Conservation (phyloP, 1,140 invertebrate genomes). For the Drosophila chauvacae region DNA sequence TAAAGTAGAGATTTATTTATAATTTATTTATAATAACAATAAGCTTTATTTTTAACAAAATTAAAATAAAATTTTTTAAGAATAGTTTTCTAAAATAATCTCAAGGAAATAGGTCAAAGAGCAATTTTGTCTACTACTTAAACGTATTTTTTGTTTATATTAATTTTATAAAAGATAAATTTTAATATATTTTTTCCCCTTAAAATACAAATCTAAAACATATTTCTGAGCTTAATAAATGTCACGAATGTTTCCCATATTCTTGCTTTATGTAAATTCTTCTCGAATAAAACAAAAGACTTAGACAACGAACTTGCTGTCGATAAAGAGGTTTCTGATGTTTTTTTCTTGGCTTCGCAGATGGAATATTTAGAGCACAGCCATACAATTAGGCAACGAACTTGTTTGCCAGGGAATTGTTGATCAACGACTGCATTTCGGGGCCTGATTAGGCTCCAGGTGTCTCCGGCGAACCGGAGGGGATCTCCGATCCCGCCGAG, state of each 20-base stretch:
- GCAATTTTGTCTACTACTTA: too few relatives aligned
- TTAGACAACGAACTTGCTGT: constrained; percentile 62
- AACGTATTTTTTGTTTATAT: too few relatives aligned
- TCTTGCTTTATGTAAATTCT: not conserved
- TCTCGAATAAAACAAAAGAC: constrained; percentile 37
- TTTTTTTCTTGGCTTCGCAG: not conserved
- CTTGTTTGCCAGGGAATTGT: constrained; percentile 57
- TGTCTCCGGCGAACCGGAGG: constrained; percentile 16
- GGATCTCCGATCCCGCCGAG: constrained; percentile 71
- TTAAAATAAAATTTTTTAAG: too few relatives aligned
- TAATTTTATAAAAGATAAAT: not conserved
- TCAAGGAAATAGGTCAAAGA: too few relatives aligned
- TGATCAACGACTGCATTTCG: constrained; percentile 36
- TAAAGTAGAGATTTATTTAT: too few relatives aligned
- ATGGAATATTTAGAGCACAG: constrained; percentile 54
- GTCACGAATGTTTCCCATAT: not conserved
- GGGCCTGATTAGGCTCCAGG: constrained; percentile 40
- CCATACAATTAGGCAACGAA: constrained; percentile 65
- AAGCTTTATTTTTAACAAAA: too few relatives aligned
- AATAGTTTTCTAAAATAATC: too few relatives aligned
- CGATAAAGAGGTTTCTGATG: constrained; percentile 31
- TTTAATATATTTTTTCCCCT: not conserved
- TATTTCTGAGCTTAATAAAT: not conserved
- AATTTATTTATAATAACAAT: too few relatives aligned
- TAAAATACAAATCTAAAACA: not conserved